Base-by-base conservation (phyloP, 2,797 vertebrate species). In the Rhynchonycteris naso region DNA sequence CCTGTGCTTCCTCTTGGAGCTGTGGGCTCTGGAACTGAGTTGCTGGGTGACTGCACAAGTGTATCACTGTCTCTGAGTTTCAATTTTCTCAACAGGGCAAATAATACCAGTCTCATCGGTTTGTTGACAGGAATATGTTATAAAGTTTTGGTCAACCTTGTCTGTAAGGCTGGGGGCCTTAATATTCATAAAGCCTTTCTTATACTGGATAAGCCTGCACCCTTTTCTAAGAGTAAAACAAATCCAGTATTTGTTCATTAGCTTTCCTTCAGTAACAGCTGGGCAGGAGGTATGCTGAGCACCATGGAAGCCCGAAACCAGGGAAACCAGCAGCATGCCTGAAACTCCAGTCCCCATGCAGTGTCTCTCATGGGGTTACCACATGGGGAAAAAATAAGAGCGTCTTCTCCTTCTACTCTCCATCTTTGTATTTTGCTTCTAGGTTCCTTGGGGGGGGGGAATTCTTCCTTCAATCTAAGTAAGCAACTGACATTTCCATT, bases 221-320 rank as follows among this genome's bases (percentile, higher is more conserved):
- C 19, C 16, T 95, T 82, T 66, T 38, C 56, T 47, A 33, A 66
- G 65, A 72, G 15, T 74, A 35, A 59, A 83, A 58, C 26, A 72
- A 95, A 66, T 28, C 50, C 66, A 75, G 19, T 52, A 18, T 78
- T 63, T 85, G 54, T 79, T 95, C 79, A 86, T 92, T 75, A 81
- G 80, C 28, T 74, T 90, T 84, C 30, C 9, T 71, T 80, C 88
- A 61, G 54, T 78, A 38, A 81, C 0, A 1, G 38, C 59, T 59
- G 50, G 38, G 30, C 35, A 35, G 1, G 5, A 76, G 50, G 43
- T 35, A 43, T 1, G 85, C 85, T 63, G 35, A 78, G 75, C 10
- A 7, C 65, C 6, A 0, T 2, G 56, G 80, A 79, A 82, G 72
- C 76, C 71, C 47, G 95, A 90, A 97, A 68, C 93, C 93, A 5